A percentile compares a stretch with the other conserved stretches of the same genome.
phyloP scores from a whole-genome alignment of 2,113 vertebrate species.

The Saccopteryx leptura region DNA sequence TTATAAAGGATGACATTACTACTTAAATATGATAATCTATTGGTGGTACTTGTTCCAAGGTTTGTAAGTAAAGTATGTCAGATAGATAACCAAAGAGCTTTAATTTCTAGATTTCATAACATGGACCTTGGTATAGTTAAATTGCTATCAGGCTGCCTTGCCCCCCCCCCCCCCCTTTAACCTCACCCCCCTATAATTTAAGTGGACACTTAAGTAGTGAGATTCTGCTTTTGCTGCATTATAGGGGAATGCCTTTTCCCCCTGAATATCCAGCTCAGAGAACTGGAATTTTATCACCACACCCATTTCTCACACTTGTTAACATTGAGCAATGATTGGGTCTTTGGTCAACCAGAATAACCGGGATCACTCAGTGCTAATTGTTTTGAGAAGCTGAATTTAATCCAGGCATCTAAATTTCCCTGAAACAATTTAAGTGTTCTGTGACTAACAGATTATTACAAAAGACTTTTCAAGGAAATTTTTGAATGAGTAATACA shows the following conservation, averaged over 20 bases:
- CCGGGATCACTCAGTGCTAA: slow-evolving; percentile 47
- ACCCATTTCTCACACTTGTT: slow-evolving; percentile 60
- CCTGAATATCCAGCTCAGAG: slow-evolving; percentile 54
- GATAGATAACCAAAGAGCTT: slow-evolving; percentile 17
- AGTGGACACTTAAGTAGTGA: neutral
- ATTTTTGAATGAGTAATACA: neutral
- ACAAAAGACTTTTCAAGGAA: neutral
- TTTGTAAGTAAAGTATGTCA: slow-evolving; percentile 7
- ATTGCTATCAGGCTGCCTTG: neutral
- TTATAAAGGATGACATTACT: slow-evolving; percentile 18
- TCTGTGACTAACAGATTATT: neutral
- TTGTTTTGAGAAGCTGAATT: slow-evolving; percentile 54
- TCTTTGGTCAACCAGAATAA: slow-evolving; percentile 64
- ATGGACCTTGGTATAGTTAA: neutral
- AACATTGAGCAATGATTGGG: slow-evolving; percentile 62
- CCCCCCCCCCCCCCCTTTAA: neutral
- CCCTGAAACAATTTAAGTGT: neutral
- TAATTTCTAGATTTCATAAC: slow-evolving; percentile 52
- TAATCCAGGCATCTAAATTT: slow-evolving; percentile 41
- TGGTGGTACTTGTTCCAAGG: neutral
- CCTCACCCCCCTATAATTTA: neutral
- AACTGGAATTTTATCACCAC: slow-evolving; percentile 73
- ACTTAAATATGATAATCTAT: neutral
- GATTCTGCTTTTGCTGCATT: neutral
- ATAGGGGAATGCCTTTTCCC: neutral